Evolutionary conservation across 2,113 vertebrate species (phyloP).

Genomic region (Oncorhynchus keta): DNA sequence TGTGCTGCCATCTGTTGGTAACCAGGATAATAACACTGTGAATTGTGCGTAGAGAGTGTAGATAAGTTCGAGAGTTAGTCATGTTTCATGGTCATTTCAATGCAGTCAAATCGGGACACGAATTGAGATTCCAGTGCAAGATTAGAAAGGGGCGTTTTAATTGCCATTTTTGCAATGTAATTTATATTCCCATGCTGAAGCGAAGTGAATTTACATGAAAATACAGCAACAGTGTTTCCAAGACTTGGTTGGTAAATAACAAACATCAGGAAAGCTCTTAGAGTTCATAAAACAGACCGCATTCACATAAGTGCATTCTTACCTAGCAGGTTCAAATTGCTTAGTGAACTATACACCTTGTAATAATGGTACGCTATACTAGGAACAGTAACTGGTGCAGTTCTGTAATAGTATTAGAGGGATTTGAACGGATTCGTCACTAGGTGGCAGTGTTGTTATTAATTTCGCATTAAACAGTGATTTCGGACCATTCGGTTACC

Average conservation of each 20-base stretch:
- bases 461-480: not conserved
- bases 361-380: not conserved
- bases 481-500: not conserved
- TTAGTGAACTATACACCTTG: too few species aligned
- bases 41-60: too few species aligned
- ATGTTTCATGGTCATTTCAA: too few species aligned
- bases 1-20: constrained; percentile 32
- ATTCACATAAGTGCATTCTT: too few species aligned
- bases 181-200: not conserved
- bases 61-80: too few species aligned
- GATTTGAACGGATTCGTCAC: constrained; percentile 24
- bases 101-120: too few species aligned
- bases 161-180: not conserved
- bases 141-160: too few species aligned
- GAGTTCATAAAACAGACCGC: not conserved
- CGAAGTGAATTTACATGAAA: not conserved
- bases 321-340: not conserved
- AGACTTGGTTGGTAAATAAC: not conserved
- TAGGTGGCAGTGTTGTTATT: constrained; percentile 56
- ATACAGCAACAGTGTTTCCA: not conserved
- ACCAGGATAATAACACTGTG: not conserved
- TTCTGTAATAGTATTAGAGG: not conserved
- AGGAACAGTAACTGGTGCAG: not conserved
- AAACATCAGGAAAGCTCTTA: not conserved
- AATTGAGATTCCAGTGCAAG: too few species aligned